phyloP scores from a whole-genome alignment of 1,140 invertebrate genomes.

The Drosophila tropicalis region DNA sequence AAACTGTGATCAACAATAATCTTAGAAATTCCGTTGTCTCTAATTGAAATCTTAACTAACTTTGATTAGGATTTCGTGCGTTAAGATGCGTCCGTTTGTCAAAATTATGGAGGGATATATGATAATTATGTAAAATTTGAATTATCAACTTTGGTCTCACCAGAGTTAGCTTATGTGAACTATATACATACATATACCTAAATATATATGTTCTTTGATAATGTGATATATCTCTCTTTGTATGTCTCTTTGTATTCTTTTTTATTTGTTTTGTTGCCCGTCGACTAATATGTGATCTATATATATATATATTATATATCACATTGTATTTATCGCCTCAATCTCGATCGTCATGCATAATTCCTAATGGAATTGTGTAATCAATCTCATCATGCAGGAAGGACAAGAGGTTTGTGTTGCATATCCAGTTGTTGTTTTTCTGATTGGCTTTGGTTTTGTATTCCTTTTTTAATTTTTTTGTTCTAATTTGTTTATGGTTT shows the following conservation, averaged over 20 bases:
- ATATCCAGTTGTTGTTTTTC: conserved; percentile 14
- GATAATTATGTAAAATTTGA: neutral
- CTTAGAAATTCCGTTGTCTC: no score
- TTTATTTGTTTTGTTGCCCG: conserved; percentile 1
- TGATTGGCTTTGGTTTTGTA: conserved; percentile 12
- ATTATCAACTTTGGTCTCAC: neutral
- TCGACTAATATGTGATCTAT: conserved; percentile 4
- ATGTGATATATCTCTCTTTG: conserved; percentile 1
- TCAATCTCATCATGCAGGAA: conserved; percentile 84
- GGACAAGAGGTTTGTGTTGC: conserved; percentile 89
- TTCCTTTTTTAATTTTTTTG: neutral
- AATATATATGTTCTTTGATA: neutral
- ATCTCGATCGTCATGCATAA: conserved; percentile 28
- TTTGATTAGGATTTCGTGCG: no score
- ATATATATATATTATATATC: neutral
- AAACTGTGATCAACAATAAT: no score
- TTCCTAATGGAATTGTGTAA: conserved; percentile 26
- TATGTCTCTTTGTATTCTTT: conserved; percentile 1
- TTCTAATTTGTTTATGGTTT: neutral
- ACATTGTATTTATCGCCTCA: neutral
- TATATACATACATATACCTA: neutral
- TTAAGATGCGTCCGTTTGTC: no score
- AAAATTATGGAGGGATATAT: no score
- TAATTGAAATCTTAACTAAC: no score
- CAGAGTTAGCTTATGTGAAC: neutral